These are phyloP conservation scores for Agonopterix heracliana DNA, from an alignment of 2,888 invertebrate species.

Conservation along the genomic window DNA sequence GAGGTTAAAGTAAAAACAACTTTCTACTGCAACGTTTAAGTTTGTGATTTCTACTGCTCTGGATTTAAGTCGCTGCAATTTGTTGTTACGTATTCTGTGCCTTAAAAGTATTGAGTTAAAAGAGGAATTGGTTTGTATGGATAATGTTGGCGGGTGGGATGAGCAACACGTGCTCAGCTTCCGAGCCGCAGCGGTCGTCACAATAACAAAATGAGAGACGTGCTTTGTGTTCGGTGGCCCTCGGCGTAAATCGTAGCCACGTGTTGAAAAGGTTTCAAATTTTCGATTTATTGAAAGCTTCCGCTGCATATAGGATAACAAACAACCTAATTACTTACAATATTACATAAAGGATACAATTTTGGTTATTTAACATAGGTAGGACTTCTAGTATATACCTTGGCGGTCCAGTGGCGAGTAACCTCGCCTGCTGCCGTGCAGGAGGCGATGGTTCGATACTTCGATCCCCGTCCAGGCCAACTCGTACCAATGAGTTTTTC, in stretches of 20 bases:
- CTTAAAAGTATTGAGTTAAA: constrained; percentile 23
- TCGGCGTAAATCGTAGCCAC: constrained; percentile 41
- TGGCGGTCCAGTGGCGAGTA: too few relatives aligned
- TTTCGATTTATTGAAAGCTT: not conserved
- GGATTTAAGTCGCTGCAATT: constrained; percentile 10
- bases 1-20: constrained; percentile 24
- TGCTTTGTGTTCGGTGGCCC: constrained; percentile 50
- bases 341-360: too few relatives aligned
- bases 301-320: too few relatives aligned
- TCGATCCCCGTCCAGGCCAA: too few relatives aligned
- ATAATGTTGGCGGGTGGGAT: constrained; percentile 36
- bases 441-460: too few relatives aligned
- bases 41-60: constrained; percentile 14
- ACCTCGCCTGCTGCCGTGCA: too few relatives aligned
- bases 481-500: too few relatives aligned
- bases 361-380: too few relatives aligned
- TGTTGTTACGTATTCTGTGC: constrained; percentile 16
- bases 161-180: constrained; percentile 60
- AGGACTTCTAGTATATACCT: too few relatives aligned
- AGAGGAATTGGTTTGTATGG: constrained; percentile 24
- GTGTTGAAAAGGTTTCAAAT: constrained; percentile 59
- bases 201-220: constrained; percentile 60
- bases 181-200: constrained; percentile 51
- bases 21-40: constrained; percentile 23
- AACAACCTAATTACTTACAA: too few relatives aligned